Conservation (phyloP, 1,140 invertebrate genomes). For the Ceratina australensis region DNA sequence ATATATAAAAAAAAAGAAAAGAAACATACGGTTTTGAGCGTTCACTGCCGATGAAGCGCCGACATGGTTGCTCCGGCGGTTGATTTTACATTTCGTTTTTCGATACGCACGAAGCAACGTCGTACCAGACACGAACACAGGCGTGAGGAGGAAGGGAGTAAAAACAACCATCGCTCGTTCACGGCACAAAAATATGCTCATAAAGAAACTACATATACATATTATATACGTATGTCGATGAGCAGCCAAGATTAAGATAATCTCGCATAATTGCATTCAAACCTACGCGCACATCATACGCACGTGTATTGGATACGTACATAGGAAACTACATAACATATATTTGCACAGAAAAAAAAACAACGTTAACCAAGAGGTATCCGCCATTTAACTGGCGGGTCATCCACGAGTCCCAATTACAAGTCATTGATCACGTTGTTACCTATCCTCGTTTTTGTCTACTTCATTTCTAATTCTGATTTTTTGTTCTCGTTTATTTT, state of each 20-base stretch:
- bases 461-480: not conserved
- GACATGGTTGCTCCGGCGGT: conserved; percentile 47
- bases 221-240: conserved; percentile 36
- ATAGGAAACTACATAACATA: conserved; percentile 51
- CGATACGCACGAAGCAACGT: conserved; percentile 35
- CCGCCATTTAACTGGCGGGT: conserved; percentile 12
- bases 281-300: conserved; percentile 58
- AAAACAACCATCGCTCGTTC: conserved; percentile 37
- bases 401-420: conserved; percentile 20
- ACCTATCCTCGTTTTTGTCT: conserved; percentile 3
- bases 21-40: conserved; percentile 46
- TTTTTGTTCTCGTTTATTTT: not conserved
- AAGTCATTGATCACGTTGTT: conserved; percentile 34
- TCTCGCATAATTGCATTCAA: conserved; percentile 52
- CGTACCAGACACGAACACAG: conserved; percentile 22
- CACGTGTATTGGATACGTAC: conserved; percentile 55
- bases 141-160: conserved; percentile 16
- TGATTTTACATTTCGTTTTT: conserved; percentile 43
- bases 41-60: conserved; percentile 60
- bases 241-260: conserved; percentile 50
- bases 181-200: conserved; percentile 32
- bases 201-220: conserved; percentile 24
- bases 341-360: conserved; percentile 42
- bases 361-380: conserved; percentile 24
- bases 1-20: conserved; percentile 32